phyloP scores from a whole-genome alignment of 2,797 vertebrate genomes.

The Ispidina lecontei region DNA sequence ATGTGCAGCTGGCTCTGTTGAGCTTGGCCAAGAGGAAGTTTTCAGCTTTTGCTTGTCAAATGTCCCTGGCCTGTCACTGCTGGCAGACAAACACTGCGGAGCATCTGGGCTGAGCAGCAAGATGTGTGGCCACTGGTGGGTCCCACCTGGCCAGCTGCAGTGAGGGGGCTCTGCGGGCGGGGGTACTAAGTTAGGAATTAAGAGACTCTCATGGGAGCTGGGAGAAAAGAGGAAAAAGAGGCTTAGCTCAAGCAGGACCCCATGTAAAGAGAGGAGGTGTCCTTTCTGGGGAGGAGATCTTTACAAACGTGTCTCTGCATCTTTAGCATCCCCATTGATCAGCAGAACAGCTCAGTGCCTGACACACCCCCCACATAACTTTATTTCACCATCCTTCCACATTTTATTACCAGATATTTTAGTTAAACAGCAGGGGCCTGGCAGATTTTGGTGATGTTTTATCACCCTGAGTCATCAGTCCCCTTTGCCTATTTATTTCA shows the following conservation, averaged over 20 bases:
- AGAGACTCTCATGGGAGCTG: not conserved
- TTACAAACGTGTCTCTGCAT: not conserved
- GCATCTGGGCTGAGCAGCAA: not conserved
- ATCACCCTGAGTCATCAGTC: not conserved
- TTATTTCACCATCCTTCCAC: not conserved
- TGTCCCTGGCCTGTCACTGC: not conserved
- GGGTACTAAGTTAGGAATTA: accelerated
- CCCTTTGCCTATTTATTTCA: not conserved
- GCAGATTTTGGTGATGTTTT: not conserved
- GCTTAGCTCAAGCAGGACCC: not conserved
- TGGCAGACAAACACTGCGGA: not conserved
- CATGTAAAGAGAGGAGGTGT: not conserved
- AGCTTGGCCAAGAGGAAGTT: not conserved
- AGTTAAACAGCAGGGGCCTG: not conserved
- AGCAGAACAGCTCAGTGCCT: not conserved
- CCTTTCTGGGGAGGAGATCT: not conserved
- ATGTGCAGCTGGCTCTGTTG: not conserved
- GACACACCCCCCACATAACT: not conserved
- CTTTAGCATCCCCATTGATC: not conserved
- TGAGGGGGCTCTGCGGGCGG: not conserved
- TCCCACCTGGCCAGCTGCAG: not conserved
- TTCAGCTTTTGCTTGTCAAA: not conserved
- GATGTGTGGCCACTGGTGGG: not conserved
- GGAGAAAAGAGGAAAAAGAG: not conserved
- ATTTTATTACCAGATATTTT: not conserved